Evolutionary conservation across 2,113 vertebrate species (phyloP).

Genomic region (Labrus mixtus): DNA sequence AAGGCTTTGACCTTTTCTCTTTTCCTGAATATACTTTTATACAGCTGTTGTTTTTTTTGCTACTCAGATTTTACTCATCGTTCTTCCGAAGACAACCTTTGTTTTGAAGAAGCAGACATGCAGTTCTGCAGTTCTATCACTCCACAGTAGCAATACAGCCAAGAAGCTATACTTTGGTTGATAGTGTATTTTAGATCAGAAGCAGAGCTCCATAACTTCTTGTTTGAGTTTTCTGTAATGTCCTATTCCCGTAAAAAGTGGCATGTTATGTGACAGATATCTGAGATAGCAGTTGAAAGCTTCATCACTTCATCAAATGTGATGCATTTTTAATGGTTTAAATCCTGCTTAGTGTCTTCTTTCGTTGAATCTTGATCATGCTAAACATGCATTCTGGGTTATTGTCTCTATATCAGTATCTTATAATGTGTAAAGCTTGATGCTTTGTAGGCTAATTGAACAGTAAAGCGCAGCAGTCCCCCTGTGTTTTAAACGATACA

Average conservation of each 20-base stretch:
- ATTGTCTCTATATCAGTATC: slow-evolving; percentile 16
- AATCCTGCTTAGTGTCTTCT: neutral
- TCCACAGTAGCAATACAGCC: neutral
- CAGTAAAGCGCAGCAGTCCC: slow-evolving; percentile 41
- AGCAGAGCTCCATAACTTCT: slow-evolving; percentile 30
- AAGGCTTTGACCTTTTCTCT: too few relatives aligned
- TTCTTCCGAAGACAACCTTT: too few relatives aligned
- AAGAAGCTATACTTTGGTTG: neutral
- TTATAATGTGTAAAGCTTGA: slow-evolving; percentile 34
- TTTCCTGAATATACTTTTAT: too few relatives aligned
- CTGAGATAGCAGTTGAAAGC: neutral
- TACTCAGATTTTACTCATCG: too few relatives aligned
- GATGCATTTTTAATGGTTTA: neutral
- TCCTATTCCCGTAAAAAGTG: slow-evolving; percentile 34
- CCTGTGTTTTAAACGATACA: slow-evolving; percentile 48
- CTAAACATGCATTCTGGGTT: slow-evolving; percentile 4
- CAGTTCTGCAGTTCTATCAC: too few relatives aligned
- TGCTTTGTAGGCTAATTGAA: slow-evolving; percentile 47
- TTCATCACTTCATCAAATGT: neutral
- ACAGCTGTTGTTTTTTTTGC: too few relatives aligned
- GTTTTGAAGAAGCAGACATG: too few relatives aligned
- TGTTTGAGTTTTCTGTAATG: slow-evolving; percentile 34
- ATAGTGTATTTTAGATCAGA: slow-evolving; percentile 21
- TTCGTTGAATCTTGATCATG: neutral
- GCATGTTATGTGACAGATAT: neutral